Evolutionary conservation across 2,888 invertebrate species (phyloP), one percentile per base, ranked within the genome.

Genomic region (Neocrepidodera transversa): DNA sequence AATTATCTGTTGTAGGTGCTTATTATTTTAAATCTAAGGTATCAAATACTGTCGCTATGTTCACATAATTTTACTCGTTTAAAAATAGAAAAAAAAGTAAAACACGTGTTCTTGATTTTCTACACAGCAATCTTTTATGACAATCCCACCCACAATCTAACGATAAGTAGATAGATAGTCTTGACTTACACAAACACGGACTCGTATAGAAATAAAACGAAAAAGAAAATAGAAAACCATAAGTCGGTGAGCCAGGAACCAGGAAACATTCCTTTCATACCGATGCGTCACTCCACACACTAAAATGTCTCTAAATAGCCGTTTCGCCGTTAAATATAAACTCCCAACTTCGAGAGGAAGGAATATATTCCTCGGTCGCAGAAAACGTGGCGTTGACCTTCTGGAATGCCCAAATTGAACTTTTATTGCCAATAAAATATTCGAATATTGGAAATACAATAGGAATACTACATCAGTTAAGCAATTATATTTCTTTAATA

Each of bases 281-380:
- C 52, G 43, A 43, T 30, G 42, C 51, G 28, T 51, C 51, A 53
- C 13, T 43, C 32, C 14, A 20, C 32, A 16, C 52, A 11, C 26
- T 35, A 20, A 53, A 53, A 53, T 43, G 43, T 53, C 52, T 53
- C 52, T 43, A 53, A 53, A 53, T 53, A 53, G 52, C 52, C 30
- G 42, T 53, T 53, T 53, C 43, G 43, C 4, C 20, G 52, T 53
- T 53, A 53, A 53, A 53, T 43, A 42, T 53, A 53, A 53, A 53
- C 43, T 53, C 52, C 52, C 26, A 43, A 53, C 17, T n/a, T 20
- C 32, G 18, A 32, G 42, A 16, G 20, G n/a, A n/a, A 53, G 43
- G 17, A 32, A 38, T 28, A n/a, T n/a, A 43, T 43, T 28, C 7
- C 18, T 17, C 28, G 30, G 28, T 30, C 8, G 8, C 20, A 20